Conservation (phyloP, 2,888 invertebrate species). For the Cantharis rufa region DNA sequence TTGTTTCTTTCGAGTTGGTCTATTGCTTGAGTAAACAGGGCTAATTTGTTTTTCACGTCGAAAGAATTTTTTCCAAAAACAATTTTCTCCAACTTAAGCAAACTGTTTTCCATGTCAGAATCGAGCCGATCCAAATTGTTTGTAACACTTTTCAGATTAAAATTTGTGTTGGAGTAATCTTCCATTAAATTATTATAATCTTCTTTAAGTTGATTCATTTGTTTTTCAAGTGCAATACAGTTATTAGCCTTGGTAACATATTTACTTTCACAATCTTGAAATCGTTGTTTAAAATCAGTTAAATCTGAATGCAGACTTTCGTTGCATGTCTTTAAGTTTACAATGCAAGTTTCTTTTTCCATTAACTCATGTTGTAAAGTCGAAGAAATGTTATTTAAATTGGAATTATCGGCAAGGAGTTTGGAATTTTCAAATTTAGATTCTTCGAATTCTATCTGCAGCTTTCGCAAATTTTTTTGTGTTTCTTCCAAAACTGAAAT, state of each 20-base stretch:
- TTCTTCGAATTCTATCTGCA: constrained; percentile 5
- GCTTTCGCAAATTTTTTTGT: constrained; percentile 1
- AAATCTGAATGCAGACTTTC: neutral
- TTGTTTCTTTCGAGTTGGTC: constrained; percentile 13
- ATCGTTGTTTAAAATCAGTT: neutral
- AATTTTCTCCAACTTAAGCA: constrained; percentile 24
- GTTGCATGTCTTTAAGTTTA: neutral
- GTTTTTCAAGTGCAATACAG: constrained; percentile 7
- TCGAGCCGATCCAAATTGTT: constrained; percentile 23
- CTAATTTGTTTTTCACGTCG: constrained; percentile 15
- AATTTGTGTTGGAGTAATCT: constrained; percentile 22
- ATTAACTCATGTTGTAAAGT: neutral
- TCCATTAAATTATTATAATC: constrained; percentile 17
- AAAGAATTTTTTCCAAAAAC: constrained; percentile 15
- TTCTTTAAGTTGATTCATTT: constrained; percentile 10
- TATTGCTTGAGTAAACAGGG: constrained; percentile 14
- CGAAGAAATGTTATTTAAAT: neutral
- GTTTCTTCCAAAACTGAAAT: constrained; percentile 3
- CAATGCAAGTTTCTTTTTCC: neutral
- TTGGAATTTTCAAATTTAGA: neutral
- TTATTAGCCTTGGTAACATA: constrained; percentile 6
- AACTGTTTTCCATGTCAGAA: constrained; percentile 14
- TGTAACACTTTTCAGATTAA: constrained; percentile 16
- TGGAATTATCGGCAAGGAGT: neutral
- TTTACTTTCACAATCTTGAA: neutral